Conservation (phyloP, 2,888 invertebrate species). For the Limnephilus auricula region DNA sequence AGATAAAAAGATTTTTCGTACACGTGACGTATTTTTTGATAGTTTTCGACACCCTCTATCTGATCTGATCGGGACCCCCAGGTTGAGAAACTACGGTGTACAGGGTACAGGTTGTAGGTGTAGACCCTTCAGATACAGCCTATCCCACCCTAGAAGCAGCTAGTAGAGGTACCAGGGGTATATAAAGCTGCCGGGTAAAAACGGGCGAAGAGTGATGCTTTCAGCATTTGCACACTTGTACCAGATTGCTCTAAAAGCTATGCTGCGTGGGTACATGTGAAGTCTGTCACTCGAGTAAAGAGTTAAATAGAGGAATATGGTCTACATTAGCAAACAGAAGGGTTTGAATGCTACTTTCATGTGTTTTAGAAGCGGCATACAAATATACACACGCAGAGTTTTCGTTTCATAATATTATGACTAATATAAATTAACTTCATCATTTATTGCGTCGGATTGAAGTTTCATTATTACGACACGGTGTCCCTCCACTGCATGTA, state of each 20-base stretch:
- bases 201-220: conserved; percentile 29
- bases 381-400: neutral
- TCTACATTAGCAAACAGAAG: neutral
- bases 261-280: neutral
- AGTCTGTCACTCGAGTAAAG: conserved; percentile 36
- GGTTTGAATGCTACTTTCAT: neutral
- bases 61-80: no score
- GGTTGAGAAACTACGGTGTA: no score
- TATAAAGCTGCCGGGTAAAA: neutral
- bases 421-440: no score
- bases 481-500: no score
- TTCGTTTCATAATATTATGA: no score
- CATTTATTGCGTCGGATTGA: no score
- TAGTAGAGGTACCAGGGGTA: neutral
- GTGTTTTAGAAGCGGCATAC: neutral
- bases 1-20: no score
- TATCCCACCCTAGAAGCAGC: neutral
- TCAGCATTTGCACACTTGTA: conserved; percentile 34
- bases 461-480: no score
- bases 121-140: neutral
- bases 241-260: conserved; percentile 10
- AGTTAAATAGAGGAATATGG: conserved; percentile 19
- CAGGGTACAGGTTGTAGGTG: neutral
- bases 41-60: no score
- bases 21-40: no score